A percentile compares a stretch with the other conserved stretches of the same genome.
phyloP scores from a whole-genome alignment of 2,888 invertebrate species.

The Xestia c-nigrum region DNA sequence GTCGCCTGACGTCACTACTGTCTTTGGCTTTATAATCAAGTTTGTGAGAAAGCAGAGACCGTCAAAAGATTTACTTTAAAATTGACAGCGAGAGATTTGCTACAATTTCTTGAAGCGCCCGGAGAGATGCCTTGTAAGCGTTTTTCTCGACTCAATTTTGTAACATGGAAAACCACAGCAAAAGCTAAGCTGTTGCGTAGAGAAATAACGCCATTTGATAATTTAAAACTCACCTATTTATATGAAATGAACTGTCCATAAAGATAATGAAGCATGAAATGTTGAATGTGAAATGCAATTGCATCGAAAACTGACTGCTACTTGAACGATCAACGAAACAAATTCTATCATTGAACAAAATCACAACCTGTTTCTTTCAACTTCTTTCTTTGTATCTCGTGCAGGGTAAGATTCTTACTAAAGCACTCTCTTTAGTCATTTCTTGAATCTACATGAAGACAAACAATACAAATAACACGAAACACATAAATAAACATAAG shows the following conservation, averaged over 20 bases:
- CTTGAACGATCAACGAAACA: not conserved
- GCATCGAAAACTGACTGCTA: not conserved
- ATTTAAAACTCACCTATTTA: not conserved
- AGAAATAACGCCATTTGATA: not conserved
- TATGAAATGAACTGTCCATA: not conserved
- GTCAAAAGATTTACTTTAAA: slow-evolving; percentile 19
- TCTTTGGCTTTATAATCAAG: slow-evolving; percentile 31
- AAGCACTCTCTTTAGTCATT: slow-evolving; percentile 1
- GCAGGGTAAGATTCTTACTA: not conserved
- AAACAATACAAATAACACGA: slow-evolving; percentile 53
- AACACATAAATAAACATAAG: slow-evolving; percentile 60
- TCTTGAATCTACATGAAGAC: slow-evolving; percentile 35
- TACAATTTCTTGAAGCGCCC: slow-evolving; percentile 1
- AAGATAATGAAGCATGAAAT: not conserved
- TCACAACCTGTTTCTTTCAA: no score
- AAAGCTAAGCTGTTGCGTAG: not conserved
- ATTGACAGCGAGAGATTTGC: not conserved
- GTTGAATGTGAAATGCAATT: not conserved
- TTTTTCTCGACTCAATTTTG: not conserved
- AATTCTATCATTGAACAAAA: no score
- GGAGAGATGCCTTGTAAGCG: not conserved
- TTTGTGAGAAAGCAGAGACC: slow-evolving; percentile 25
- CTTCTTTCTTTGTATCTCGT: not conserved
- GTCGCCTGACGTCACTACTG: slow-evolving; percentile 31
- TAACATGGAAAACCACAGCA: not conserved